Evolutionary conservation across 2,888 invertebrate genomes (phyloP), one percentile per base, ranked within the genome.

Genomic region (Hoplodrina ambigua): DNA sequence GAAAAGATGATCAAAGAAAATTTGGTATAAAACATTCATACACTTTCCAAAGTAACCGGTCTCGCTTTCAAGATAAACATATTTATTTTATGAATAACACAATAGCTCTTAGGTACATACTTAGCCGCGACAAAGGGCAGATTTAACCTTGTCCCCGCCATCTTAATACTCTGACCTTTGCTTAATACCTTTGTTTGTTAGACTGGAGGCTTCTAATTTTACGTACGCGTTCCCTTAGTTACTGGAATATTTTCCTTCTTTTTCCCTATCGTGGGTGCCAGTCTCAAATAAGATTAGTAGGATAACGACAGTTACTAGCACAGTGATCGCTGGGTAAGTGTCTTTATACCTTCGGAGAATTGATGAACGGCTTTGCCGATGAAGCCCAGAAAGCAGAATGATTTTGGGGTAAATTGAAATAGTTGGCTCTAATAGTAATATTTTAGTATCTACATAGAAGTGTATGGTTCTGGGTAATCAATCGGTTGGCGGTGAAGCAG

Each of bases 121-220:
- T 44, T 20, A 33, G 49, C 44, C 15, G 11, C 25, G 25, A 52
- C 71, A 70, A 60, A 73, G 59, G 71, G 50, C 13, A n/a, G 50
- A 13, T 56, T 76, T 52, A 56, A 56, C 73, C 71, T 71, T 19
- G 60, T 56, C 20, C 41, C 11, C 50, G 37, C 25, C 25, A 20
- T 25, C 13, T 17, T 55, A 46, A 70, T 60, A 44, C 50, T 77
- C 11, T 60, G 72, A 60, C 72, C 72, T 56, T 71, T 56, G 15
- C 11, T 30, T 56, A 13, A 70, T 77, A 30, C 37, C 46, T 69
- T 69, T 77, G 46, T 77, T 56, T 71, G 46, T 56, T 25, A 50
- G 19, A 46, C 19, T 30, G 30, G 30, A 52, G 10, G 19, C 20
- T 71, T 52, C 20, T 77, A 15, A 67, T 44, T 44, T 44, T 69